These are phyloP conservation scores for Bolinopsis microptera DNA, from an alignment of 37 sponge, comb jelly and placozoan species.

Conservation along the genomic window DNA sequence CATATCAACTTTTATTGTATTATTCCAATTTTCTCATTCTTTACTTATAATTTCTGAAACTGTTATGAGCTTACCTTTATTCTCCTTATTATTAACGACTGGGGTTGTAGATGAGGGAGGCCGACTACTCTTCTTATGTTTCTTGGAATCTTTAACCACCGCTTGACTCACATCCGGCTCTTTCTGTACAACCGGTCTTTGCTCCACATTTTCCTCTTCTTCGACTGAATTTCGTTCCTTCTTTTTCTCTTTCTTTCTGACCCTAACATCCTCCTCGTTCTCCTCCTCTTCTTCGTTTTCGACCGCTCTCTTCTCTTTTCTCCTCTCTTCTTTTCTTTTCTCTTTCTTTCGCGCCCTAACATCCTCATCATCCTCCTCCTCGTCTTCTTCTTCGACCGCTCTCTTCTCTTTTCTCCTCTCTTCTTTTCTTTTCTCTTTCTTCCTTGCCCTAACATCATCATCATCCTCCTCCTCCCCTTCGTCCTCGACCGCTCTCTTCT, in stretches of 20 bases:
- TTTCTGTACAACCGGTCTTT: neutral
- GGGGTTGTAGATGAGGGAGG: neutral
- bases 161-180: neutral
- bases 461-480: neutral
- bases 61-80: neutral
- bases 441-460: neutral
- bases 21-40: no score
- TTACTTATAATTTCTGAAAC: no score
- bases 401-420: neutral
- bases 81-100: neutral
- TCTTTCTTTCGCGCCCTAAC: neutral
- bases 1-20: no score
- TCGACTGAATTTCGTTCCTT: neutral
- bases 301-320: neutral
- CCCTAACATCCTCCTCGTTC: neutral
- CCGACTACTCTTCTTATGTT: slow-evolving; percentile 14
- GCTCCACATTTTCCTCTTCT: neutral
- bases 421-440: neutral
- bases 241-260: slow-evolving; percentile 6
- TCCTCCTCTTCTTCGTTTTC: slow-evolving; percentile 1
- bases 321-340: neutral
- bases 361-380: neutral
- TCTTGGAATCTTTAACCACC: neutral
- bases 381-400: neutral
- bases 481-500: neutral